Evolutionary conservation across 1,140 invertebrate genomes (phyloP), one percentile per base, ranked within the genome.

Genomic region (Ptiloglossa arizonensis): DNA sequence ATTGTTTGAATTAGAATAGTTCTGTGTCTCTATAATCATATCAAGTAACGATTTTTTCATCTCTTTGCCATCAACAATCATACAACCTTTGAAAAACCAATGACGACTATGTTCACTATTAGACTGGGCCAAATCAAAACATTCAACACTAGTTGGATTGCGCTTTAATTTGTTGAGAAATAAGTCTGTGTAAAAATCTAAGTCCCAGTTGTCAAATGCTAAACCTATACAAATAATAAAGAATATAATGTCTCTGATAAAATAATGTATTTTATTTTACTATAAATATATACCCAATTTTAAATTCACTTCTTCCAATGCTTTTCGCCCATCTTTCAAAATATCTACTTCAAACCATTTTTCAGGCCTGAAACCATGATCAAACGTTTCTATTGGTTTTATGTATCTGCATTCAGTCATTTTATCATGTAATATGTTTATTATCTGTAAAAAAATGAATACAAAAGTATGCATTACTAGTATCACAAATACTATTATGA

Each of bases 101-200:
- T 98, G 97, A 9, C 97, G 93, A 71, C 97, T 98, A 89, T 98
- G 97, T 89, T 98, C 97, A 92, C 97, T 98, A 90, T 99, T 99
- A 22, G 98, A 98, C 92, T 99, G 98, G n/a, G 98, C 98, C 63
- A 99, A 94, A 94, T 99, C 98, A 93, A 99, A 99, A 85, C 98
- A 97, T 91, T 99, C 98, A 0, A 99, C 98, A 90, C 97, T 99
- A 0, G 98, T 99, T 19, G 98, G 98, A 93, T 99, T 98, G 57
- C 98, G 94, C 80, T 97, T 96, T 1, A 98, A 91, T 83, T 97
- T 96, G 63, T 95, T 93, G 71, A 94, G 92, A 93, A 98, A 98
- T 17, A 98, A 88, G 81, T 97, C 93, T 52, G 96, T 96, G 86
- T 98, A 98, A 88, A 96, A 98, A 56, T 97, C 94, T 80, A 98